Base-by-base conservation (phyloP, 1,140 invertebrate species). In the Ceratina australensis region DNA sequence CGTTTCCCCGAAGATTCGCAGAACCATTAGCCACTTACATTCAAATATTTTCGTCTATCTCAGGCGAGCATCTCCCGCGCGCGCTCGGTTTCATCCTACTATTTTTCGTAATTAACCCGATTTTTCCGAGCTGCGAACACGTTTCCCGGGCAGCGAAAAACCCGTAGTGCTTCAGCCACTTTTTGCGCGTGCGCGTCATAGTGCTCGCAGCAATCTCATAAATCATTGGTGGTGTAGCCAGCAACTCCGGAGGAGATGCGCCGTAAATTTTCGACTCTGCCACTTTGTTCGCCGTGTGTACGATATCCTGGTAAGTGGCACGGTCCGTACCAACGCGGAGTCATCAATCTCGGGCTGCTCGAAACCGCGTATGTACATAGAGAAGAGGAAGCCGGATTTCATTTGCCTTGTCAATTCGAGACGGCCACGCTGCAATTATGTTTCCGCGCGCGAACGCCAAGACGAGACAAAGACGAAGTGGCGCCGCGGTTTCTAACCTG, bases 341-440 rank as follows among this genome's bases (percentile, higher is more conserved):
- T 28, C 52, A 69, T 69, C 67, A 69, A 57, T 57, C 67, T 33
- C 18, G 12, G 16, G 24, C 20, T 33, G 18, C 26, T 68, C 66
- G 20, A 56, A 69, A 69, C 50, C 50, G 28, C 56, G 67, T 57
- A 56, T 52, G 20, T 52, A 24, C 20, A 22, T 4, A 24, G 18
- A 7, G 18, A 52, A 7, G 49, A 50, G n/a, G 52, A 22, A 2
- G n/a, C 18, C 13, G 22, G 26, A 69, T 69, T 69, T 56, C 52
- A 57, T 69, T 69, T 56, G 67, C 52, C 66, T 54, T 68, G 66
- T 68, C 66, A 69, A 69, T 69, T 69, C 66, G 66, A 69, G 28
- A 69, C 67, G 10, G 50, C 18, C 66, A 56, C 15, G 52, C 52
- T 69, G 67, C 52, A 69, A 69, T 69, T 69, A 69, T 56, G 54